Percentiles rank a stretch among this genome's conserved stretches.
These are phyloP conservation scores for Teleogryllus oceanicus DNA, from an alignment of 2,888 invertebrate genomes.

Conservation along the genomic window DNA sequence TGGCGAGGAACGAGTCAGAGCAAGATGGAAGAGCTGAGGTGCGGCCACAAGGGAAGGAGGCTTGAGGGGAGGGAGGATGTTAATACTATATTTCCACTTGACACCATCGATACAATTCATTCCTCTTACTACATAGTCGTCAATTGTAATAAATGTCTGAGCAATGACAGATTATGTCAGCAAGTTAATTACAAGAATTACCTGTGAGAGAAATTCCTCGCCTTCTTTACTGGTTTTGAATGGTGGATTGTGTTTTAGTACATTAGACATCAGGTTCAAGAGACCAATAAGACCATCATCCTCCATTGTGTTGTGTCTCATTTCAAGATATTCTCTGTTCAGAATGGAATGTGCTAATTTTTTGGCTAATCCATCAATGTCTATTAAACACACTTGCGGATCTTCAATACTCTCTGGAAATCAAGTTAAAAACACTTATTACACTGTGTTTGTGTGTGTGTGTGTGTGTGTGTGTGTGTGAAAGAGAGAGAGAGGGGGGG, in stretches of 20 bases:
- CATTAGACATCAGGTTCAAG: conserved; percentile 78
- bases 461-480: no score
- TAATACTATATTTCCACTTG: no score
- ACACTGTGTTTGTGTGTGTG: no score
- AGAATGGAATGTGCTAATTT: conserved; percentile 72
- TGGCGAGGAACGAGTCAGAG: no score
- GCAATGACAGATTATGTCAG: no score
- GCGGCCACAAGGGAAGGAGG: no score
- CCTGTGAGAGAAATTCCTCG: conserved; percentile 62
- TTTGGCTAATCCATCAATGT: conserved; percentile 70
- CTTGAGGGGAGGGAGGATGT: no score
- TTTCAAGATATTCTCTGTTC: conserved; percentile 76
- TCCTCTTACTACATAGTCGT: no score
- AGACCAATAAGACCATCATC: conserved; percentile 89
- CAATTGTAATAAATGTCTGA: neutral
- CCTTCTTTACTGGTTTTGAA: conserved; percentile 80
- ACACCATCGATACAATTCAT: no score
- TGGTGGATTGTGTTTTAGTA: conserved; percentile 82
- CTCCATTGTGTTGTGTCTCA: conserved; percentile 73
- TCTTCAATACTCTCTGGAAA: conserved; percentile 54
- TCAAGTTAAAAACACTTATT: neutral
- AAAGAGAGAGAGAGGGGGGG: no score
- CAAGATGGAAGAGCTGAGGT: no score
- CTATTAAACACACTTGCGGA: conserved; percentile 56
- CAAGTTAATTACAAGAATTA: conserved; percentile 41